Evolutionary conservation across 1,140 invertebrate species (phyloP).

Genomic region (Neodiprion fabricii): DNA sequence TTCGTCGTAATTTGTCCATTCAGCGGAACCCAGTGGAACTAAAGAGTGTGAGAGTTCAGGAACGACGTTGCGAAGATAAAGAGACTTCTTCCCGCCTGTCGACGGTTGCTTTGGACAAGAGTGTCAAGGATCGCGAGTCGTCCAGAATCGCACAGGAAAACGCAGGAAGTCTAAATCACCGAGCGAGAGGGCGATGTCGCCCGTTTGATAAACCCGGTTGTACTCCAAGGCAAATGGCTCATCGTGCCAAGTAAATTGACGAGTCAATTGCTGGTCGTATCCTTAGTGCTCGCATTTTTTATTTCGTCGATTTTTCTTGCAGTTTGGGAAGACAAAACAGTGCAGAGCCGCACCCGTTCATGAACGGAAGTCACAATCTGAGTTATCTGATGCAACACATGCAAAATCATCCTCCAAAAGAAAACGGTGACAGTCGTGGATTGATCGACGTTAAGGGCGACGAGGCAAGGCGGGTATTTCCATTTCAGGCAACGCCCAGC

Average conservation of each 20-base stretch:
- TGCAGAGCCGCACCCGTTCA: background rate
- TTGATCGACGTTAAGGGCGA: conserved; percentile 22
- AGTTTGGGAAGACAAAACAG: background rate
- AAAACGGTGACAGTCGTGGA: conserved; percentile 23
- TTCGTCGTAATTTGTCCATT: background rate
- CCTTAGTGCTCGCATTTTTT: background rate
- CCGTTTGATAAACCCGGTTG: conserved; percentile 2
- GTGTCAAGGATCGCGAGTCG: background rate
- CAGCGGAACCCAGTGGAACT: conserved; percentile 37
- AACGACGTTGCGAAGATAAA: conserved; percentile 10
- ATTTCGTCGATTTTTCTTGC: background rate
- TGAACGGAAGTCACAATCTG: conserved; percentile 22
- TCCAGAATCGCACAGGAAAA: background rate
- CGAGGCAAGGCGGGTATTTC: conserved; percentile 55
- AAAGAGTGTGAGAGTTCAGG: conserved; percentile 25
- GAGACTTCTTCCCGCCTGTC: conserved; percentile 22
- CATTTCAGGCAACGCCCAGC: conserved; percentile 70
- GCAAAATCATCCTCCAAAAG: conserved; percentile 30
- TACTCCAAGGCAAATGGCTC: conserved; percentile 29
- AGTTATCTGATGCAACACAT: conserved; percentile 44
- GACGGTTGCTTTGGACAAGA: background rate
- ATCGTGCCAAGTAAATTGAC: conserved; percentile 28
- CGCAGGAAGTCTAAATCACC: background rate
- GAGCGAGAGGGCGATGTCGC: conserved; percentile 14
- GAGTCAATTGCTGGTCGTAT: background rate